Evolutionary conservation across 2,888 invertebrate genomes (phyloP).

Genomic region (Melanophora roralis): DNA sequence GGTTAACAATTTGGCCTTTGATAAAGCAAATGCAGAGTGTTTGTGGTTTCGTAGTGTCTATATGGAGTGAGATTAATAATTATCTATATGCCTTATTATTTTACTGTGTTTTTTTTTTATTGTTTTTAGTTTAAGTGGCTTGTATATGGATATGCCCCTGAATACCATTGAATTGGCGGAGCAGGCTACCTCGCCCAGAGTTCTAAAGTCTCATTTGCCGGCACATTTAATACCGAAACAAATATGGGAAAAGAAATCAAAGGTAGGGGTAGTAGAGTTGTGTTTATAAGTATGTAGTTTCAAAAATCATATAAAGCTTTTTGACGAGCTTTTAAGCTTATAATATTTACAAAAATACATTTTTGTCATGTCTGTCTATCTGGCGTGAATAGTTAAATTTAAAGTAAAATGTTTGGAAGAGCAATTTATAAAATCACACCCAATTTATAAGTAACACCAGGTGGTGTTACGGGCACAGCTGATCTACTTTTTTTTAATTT

Average conservation of each 20-base stretch:
- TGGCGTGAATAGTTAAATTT: too few relatives aligned
- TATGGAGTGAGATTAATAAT: conserved; percentile 63
- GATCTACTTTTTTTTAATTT: too few relatives aligned
- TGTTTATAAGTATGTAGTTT: too few relatives aligned
- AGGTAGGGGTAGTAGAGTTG: conserved; percentile 52
- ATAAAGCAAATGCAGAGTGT: conserved; percentile 51
- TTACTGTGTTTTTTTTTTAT: not conserved
- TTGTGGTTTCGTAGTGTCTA: conserved; percentile 40
- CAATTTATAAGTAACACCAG: too few relatives aligned
- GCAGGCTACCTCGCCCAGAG: conserved; percentile 58
- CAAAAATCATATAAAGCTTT: too few relatives aligned
- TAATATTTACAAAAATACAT: not conserved
- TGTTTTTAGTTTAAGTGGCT: not conserved
- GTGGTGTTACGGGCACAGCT: too few relatives aligned
- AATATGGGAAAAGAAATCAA: conserved; percentile 65
- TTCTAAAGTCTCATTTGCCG: conserved; percentile 67
- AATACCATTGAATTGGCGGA: conserved; percentile 32
- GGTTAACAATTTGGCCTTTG: conserved; percentile 65
- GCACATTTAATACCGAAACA: conserved; percentile 64
- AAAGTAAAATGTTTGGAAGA: too few relatives aligned
- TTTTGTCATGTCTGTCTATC: too few relatives aligned
- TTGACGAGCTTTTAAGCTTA: not conserved
- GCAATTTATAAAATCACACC: too few relatives aligned
- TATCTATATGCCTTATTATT: not conserved
- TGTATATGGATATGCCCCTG: not conserved